A percentile compares a stretch with the other conserved stretches of the same genome.
Conservation (phyloP, 1,140 invertebrate genomes). For the Gryllus bimaculatus region DNA sequence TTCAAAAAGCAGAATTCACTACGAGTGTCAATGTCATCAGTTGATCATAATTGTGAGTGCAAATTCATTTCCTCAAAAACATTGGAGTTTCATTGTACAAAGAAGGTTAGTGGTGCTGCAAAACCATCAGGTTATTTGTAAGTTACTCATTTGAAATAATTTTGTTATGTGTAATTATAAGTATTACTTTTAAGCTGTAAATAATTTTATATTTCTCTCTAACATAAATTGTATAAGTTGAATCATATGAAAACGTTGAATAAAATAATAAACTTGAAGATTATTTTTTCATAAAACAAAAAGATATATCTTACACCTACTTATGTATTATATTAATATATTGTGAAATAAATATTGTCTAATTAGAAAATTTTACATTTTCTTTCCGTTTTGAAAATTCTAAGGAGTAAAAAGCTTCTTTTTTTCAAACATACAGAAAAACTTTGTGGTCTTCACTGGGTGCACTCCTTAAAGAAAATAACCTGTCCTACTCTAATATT, state of each 20-base stretch:
- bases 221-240: background rate
- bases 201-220: conserved; percentile 1
- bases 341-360: background rate
- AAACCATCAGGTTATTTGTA: background rate
- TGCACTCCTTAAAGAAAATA: no score
- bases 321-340: conserved; percentile 6
- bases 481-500: no score
- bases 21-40: background rate
- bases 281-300: background rate
- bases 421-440: no score
- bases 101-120: conserved; percentile 11
- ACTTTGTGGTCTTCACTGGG: no score
- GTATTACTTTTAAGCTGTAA: background rate
- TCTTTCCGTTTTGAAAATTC: no score
- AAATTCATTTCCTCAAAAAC: conserved; percentile 29
- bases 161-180: background rate
- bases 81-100: conserved; percentile 27
- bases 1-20: conserved; percentile 26
- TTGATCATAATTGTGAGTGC: no score
- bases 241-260: background rate
- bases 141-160: background rate
- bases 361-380: no score
- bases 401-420: no score
- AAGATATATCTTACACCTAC: background rate
- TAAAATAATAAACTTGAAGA: background rate